Percentiles rank a stretch among this genome's conserved stretches.
phyloP scores from a whole-genome alignment of 35 echinoderm and acorn worm species.

The Diadema setosum region DNA sequence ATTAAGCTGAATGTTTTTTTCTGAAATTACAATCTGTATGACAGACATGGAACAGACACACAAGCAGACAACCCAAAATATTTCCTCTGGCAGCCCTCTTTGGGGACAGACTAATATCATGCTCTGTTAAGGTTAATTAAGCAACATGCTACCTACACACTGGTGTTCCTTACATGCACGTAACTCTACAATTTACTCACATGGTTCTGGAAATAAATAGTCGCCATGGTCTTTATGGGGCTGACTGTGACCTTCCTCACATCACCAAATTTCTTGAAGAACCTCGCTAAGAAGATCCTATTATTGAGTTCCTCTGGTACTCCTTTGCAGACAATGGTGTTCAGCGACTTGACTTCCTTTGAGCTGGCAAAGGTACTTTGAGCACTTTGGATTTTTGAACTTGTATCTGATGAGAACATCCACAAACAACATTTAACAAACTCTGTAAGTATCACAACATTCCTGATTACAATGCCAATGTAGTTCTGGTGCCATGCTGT shows the following conservation, averaged over 20 bases:
- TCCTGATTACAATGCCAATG: too few relatives aligned
- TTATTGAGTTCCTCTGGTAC: conserved; percentile 34
- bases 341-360: conserved; percentile 41
- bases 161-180: too few relatives aligned
- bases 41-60: too few relatives aligned
- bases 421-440: not conserved
- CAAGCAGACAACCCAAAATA: not conserved
- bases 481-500: not conserved
- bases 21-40: too few relatives aligned
- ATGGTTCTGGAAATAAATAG: conserved; percentile 62
- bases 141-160: too few relatives aligned
- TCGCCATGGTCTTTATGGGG: conserved; percentile 16
- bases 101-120: not conserved
- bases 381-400: not conserved
- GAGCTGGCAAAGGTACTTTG: not conserved
- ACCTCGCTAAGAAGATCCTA: conserved; percentile 7
- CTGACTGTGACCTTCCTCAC: conserved; percentile 32
- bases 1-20: too few relatives aligned
- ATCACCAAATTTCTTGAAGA: conserved; percentile 56
- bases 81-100: not conserved
- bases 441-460: not conserved
- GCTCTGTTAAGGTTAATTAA: not conserved
- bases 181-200: too few relatives aligned
- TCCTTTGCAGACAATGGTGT: conserved; percentile 38
- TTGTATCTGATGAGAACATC: not conserved